Base-by-base conservation (phyloP, 2,113 vertebrate genomes). In the Melanocharis versteri region DNA sequence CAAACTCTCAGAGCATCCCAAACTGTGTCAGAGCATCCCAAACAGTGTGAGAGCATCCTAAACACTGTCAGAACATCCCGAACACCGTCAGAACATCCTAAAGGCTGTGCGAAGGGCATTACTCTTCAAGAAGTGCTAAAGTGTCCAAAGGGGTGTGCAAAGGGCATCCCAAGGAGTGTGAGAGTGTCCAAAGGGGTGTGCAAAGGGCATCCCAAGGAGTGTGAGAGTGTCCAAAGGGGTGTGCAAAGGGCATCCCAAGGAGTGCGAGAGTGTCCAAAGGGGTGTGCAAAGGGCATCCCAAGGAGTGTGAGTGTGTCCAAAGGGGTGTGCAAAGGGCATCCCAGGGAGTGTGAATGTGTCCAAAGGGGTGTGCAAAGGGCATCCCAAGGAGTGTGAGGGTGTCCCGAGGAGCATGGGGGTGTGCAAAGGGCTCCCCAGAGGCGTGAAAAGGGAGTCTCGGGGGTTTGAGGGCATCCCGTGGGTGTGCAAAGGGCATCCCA, bases 51-150 rank as follows among this genome's bases (percentile, higher is more conserved):
- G 19, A 33, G 50, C 13, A 14, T 30, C 66, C n/a, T 3, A 1
- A 27, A 2, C 9, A 0, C 4, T 9, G 19, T 23, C 1, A 15
- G 14, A 14, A 37, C 15, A 18, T 24, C 48, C 12, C 16, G 2
- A 19, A 6, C 15, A 3, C 11, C 12, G 62, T 42, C 3, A 19
- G 30, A 37, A 33, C 9, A 11, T 23, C 33, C 9, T 4, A 4
- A 57, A 40, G 7, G 20, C 9, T 39, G 35, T 11, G 54, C 27
- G 6, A 17, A 23, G 47, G 26, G 39, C 19, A 4, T 21, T n/a
- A n/a, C n/a, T n/a, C n/a, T 9, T 8, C 27, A n/a, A n/a, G n/a
- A n/a, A n/a, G n/a, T n/a, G n/a, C n/a, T n/a, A n/a, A n/a, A n/a
- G n/a, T n/a, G n/a, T n/a, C n/a, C n/a, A n/a, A n/a, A n/a, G 20